Base-by-base conservation (phyloP, 2,888 invertebrate species). In the Candidula unifasciata region DNA sequence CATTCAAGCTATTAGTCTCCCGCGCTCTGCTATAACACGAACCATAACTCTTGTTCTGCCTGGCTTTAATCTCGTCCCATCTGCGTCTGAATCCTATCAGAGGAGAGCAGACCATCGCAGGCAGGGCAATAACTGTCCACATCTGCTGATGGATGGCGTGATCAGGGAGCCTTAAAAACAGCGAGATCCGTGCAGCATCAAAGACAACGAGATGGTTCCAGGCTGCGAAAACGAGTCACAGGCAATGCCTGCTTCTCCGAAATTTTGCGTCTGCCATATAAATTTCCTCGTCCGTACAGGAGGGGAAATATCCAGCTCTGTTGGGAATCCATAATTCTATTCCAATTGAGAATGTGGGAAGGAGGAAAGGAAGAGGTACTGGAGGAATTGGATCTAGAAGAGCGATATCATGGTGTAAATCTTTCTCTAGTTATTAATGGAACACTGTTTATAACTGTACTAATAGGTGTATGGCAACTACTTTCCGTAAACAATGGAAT, bases 131-230 rank as follows among this genome's bases (percentile, higher is more conserved):
- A 82, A 82, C 82, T 82, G 82, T 76, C 82, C 27, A 21, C 64
- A 24, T 76, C 82, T 66, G 27, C 82, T 82, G 82, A 82, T 82
- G 82, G 66, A 82, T 82, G 82, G 44, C 37, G 3, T 76, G 82
- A 76, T 76, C 76, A 44, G 76, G 82, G 74, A 60, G 82, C 76
- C 66, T 74, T 82, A 82, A 82, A 74, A 73, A 73, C 73, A 74
- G 64, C 82, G n/a, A 44, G 74, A 57, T 60, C 82, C 52, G 66
- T 27, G 76, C 64, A 66, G 76, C 76, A 71, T 80, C 80, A 80
- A 71, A 80, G 80, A 71, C 80, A 71, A 24, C 71, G 54, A 71
- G 80, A 71, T 80, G 71, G 54, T 57, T 71, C 52, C 80, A 80
- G 80, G 57, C 80, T 57, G 57, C 57, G 71, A 57, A 71, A 80